A percentile compares a stretch with the other conserved stretches of the same genome.
Conservation (phyloP, 23 tunicate species). For the Diplosoma virens region DNA sequence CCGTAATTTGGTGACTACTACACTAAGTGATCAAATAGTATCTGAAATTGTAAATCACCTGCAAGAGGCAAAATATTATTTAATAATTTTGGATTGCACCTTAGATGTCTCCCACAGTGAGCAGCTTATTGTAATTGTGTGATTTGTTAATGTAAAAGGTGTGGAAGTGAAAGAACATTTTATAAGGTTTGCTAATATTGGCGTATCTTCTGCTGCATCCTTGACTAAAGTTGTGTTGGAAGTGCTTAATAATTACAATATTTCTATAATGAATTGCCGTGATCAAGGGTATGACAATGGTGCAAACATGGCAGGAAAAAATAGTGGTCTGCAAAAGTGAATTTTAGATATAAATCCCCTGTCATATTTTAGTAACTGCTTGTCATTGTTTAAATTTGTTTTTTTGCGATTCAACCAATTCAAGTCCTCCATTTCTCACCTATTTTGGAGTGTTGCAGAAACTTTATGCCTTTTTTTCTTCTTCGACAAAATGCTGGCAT, state of each 20-base stretch:
- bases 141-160: not conserved
- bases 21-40: not conserved
- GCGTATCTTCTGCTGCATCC: not conserved
- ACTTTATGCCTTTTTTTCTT: not conserved
- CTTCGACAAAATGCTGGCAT: not conserved
- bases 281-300: not conserved
- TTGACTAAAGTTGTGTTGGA: constrained; percentile 1
- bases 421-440: not conserved
- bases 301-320: constrained; percentile 1
- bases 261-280: not conserved
- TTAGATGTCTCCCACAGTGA: not conserved
- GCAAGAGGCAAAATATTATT: not conserved
- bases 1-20: too few species aligned
- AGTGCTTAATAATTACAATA: not conserved
- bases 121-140: not conserved
- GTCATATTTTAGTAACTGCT: not conserved
- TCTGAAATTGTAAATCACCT: not conserved
- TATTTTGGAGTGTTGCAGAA: not conserved
- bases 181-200: not conserved
- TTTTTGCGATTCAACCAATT: not conserved
- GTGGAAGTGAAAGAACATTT: not conserved
- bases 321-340: not conserved
- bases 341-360: not conserved
- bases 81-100: not conserved
- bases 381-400: not conserved